Conservation (phyloP, 2,888 invertebrate genomes). For the Stenotaenia linearis region DNA sequence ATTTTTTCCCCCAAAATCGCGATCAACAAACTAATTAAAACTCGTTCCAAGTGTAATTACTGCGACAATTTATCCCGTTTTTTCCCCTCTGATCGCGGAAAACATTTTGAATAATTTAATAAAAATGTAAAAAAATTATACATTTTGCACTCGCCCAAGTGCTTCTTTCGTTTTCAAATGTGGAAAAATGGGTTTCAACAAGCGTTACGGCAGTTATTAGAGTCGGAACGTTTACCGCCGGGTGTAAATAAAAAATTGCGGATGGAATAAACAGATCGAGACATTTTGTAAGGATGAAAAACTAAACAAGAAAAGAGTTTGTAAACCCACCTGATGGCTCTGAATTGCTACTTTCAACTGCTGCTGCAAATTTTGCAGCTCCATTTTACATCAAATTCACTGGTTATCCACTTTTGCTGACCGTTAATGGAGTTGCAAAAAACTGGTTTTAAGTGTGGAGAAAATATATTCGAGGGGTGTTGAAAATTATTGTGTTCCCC, state of each 20-base stretch:
- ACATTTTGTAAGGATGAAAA: background rate
- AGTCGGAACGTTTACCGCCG: background rate
- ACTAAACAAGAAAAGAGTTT: background rate
- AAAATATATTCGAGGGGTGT: background rate
- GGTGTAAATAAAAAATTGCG: background rate
- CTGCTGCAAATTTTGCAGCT: conserved; percentile 37
- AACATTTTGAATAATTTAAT: background rate
- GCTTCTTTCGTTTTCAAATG: background rate
- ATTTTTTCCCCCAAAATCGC: background rate
- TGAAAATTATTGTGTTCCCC: background rate
- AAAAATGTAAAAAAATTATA: background rate
- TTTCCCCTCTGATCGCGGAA: too few species aligned
- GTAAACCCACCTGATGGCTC: conserved; percentile 39
- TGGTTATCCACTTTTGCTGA: background rate
- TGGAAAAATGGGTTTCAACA: background rate
- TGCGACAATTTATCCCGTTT: background rate
- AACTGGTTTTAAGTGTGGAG: background rate
- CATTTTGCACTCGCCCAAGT: background rate
- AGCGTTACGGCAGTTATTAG: background rate
- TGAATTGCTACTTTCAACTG: conserved; percentile 39
- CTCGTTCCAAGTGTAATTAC: background rate
- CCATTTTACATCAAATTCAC: conserved; percentile 35
- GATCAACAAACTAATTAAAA: background rate
- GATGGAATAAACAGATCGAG: background rate
- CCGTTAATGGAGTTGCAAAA: background rate